Percentiles rank a stretch among this genome's conserved stretches.
Conservation (phyloP, 2,113 vertebrate genomes). For the Sorex araneus region DNA sequence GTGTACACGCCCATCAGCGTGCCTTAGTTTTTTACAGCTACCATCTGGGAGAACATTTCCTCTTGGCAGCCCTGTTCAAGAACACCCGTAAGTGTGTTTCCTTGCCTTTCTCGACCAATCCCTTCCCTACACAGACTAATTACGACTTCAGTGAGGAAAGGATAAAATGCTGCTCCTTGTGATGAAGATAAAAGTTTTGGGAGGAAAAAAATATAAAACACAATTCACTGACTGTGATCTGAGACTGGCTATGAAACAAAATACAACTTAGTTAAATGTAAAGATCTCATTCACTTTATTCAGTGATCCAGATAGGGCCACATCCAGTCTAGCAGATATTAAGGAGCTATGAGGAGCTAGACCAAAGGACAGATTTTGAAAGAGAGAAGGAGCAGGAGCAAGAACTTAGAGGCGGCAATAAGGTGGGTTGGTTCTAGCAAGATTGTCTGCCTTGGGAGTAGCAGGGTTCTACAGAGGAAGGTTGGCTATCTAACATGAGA, state of each 20-base stretch:
- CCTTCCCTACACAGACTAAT: too few species aligned
- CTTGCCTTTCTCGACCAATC: too few species aligned
- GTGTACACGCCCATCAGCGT: too few species aligned
- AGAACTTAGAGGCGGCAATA: background rate
- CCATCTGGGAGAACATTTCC: too few species aligned
- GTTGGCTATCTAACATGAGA: background rate
- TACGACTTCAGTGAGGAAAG: background rate
- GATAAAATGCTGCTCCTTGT: constrained; percentile 5
- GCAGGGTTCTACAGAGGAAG: background rate
- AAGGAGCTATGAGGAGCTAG: background rate
- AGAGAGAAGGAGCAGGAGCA: background rate
- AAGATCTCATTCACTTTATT: background rate
- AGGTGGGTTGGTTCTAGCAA: background rate
- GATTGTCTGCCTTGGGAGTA: background rate
- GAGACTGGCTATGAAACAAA: background rate
- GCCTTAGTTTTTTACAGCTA: too few species aligned
- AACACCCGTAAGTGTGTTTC: too few species aligned
- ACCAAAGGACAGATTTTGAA: background rate
- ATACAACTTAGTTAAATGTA: background rate
- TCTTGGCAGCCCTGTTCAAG: too few species aligned
- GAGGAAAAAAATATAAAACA: background rate
- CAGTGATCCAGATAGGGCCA: background rate
- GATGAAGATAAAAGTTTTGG: background rate
- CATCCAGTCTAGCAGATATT: background rate
- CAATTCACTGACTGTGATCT: background rate